These are phyloP conservation scores for Rhopalosiphum nymphaeae DNA, from an alignment of 2,888 invertebrate species.

Conservation along the genomic window DNA sequence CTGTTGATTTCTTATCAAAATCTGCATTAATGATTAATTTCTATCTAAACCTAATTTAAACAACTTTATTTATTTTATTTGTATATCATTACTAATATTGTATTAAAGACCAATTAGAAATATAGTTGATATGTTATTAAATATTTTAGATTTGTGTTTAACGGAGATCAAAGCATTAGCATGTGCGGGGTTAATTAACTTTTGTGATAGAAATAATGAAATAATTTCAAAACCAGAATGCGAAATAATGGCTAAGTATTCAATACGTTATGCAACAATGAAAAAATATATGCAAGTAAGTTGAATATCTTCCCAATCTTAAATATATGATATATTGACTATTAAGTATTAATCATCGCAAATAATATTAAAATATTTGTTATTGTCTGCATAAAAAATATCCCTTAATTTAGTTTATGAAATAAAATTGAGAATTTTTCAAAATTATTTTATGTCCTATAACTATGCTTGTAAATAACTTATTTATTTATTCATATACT, in stretches of 20 bases:
- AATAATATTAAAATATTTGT: background rate
- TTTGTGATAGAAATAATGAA: constrained; percentile 72
- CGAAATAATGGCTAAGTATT: constrained; percentile 68
- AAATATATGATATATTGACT: background rate
- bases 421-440: background rate
- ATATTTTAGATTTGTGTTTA: constrained; percentile 55
- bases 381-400: background rate
- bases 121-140: background rate
- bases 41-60: no score
- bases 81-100: background rate
- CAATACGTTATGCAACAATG: constrained; percentile 81
- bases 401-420: background rate
- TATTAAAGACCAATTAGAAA: background rate
- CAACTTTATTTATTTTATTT: background rate
- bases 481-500: background rate
- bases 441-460: background rate
- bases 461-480: background rate
- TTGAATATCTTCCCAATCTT: background rate
- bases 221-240: constrained; percentile 74
- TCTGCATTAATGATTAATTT: background rate
- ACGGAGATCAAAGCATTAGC: constrained; percentile 13
- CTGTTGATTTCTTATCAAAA: background rate
- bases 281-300: constrained; percentile 77
- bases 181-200: constrained; percentile 26
- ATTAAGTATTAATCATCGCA: background rate